These are phyloP conservation scores for Geotrypetes seraphini DNA, from an alignment of 2,797 vertebrate genomes.

Conservation along the genomic window DNA sequence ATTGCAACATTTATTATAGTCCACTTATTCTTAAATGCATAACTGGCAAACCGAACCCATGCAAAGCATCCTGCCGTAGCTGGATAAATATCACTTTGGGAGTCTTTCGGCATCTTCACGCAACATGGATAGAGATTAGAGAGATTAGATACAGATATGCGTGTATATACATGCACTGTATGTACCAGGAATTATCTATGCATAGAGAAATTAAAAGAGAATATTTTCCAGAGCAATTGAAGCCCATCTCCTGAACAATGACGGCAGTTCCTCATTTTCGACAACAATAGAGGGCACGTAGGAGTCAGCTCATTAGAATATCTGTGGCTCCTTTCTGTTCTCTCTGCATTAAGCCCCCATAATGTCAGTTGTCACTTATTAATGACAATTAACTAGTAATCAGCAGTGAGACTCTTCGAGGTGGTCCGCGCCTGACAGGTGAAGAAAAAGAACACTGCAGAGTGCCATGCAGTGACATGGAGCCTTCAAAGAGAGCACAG, in stretches of 20 bases:
- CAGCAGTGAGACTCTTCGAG: constrained; percentile 67
- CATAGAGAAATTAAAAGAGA: constrained; percentile 63
- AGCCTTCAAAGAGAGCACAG: constrained; percentile 61
- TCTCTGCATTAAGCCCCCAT: constrained; percentile 67
- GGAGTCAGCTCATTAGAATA: constrained; percentile 77
- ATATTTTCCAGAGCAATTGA: constrained; percentile 62
- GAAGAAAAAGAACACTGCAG: constrained; percentile 62
- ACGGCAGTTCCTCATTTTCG: constrained; percentile 70
- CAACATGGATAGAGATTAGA: too few species aligned
- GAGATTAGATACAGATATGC: too few species aligned
- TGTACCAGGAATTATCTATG: constrained; percentile 57
- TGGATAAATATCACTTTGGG: too few species aligned
- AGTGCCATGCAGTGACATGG: constrained; percentile 61
- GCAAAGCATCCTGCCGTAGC: too few species aligned
- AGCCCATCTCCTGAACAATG: constrained; percentile 67
- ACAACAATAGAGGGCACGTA: constrained; percentile 71
- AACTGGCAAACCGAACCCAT: too few species aligned
- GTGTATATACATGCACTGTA: too few species aligned
- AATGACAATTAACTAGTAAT: constrained; percentile 80
- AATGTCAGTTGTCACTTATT: constrained; percentile 79
- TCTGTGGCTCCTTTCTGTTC: constrained; percentile 67
- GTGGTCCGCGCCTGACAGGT: constrained; percentile 70
- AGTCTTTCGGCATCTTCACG: too few species aligned
- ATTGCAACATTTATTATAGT: too few species aligned
- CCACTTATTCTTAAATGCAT: too few species aligned